Evolutionary conservation across 2,888 invertebrate species (phyloP), one percentile per base, ranked within the genome.

Genomic region (Acrocera orbiculus): DNA sequence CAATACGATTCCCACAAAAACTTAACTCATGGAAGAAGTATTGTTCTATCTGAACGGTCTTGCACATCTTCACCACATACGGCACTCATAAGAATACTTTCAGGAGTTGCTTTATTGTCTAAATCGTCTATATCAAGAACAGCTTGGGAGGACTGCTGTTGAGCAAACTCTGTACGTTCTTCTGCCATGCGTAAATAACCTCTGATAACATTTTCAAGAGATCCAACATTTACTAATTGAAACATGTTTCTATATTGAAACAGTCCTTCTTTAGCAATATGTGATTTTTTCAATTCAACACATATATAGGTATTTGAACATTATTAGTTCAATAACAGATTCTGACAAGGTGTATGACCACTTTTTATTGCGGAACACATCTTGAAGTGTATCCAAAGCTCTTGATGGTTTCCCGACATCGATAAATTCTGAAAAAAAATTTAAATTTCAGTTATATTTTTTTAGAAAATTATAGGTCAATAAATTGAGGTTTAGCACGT

Each of bases 1-100:
- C 96, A 86, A 58, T 98, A 99, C 0, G 96, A 96, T 62, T 99
- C 98, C 98, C 98, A 99, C 2, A 98, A 67, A 56, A 99, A 98
- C 62, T 96, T 95, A 1, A 99, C 93, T 98, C 98, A 99, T 34
- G 98, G 98, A 40, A 93, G 82, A 26, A 99, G 65, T 47, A 96
- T 93, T 4, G 96, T 95, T 35, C 98, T 75, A 54, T 98, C 96
- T 49, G 85, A 85, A 29, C 96, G 73, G 58, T 99, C 98, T 61
- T 98, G 96, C 0, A 92, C 92, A 58, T 93, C 95, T 60, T 99
- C 96, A 6, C 93, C 95, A 42, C 93, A 95, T 0, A 98, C 96
- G 20, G 93, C 93, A 56, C 82, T 83, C 41, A 87, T 65, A 14
- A 89, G 62, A 42, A 87, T 85, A 54, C 86, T 86, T 57, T 90